Conservation (phyloP, 2,888 invertebrate genomes). For the Thereva nobilitata region DNA sequence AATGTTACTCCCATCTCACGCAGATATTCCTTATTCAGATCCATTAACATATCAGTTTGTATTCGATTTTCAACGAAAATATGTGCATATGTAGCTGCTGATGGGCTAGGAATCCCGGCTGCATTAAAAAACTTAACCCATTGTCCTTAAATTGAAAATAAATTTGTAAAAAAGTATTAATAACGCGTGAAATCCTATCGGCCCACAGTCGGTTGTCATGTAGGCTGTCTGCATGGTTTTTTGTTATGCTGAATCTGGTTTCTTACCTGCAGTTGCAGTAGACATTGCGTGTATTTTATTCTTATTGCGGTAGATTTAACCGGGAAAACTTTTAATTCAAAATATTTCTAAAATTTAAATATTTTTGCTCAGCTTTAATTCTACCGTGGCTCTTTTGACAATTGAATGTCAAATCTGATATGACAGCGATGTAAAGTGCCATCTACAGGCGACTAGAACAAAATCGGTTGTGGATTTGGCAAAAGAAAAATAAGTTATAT, state of each 20-base stretch:
- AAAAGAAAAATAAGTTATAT: too few species aligned
- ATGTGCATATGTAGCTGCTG: conserved; percentile 81
- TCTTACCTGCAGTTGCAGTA: conserved; percentile 37
- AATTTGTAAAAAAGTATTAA: not conserved
- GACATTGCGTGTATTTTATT: conserved; percentile 25
- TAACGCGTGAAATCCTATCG: too few species aligned
- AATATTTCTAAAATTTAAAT: not conserved
- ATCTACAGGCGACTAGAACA: too few species aligned
- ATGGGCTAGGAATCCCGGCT: conserved; percentile 76
- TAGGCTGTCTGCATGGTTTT: not conserved
- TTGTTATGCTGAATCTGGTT: not conserved
- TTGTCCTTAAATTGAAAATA: conserved; percentile 47
- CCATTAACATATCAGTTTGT: conserved; percentile 81
- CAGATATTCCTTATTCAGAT: conserved; percentile 83
- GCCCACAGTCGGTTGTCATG: too few species aligned
- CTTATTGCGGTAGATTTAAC: not conserved
- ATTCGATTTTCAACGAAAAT: conserved; percentile 87
- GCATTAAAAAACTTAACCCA: conserved; percentile 89
- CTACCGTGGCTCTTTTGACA: too few species aligned
- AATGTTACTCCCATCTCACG: conserved; percentile 84
- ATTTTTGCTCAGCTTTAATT: conserved; percentile 1
- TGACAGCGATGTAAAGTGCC: too few species aligned
- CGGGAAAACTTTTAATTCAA: not conserved
- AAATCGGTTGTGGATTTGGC: too few species aligned
- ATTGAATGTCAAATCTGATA: too few species aligned